These are phyloP conservation scores for Anser cygnoides DNA, from an alignment of 2,113 vertebrate species.

Conservation along the genomic window DNA sequence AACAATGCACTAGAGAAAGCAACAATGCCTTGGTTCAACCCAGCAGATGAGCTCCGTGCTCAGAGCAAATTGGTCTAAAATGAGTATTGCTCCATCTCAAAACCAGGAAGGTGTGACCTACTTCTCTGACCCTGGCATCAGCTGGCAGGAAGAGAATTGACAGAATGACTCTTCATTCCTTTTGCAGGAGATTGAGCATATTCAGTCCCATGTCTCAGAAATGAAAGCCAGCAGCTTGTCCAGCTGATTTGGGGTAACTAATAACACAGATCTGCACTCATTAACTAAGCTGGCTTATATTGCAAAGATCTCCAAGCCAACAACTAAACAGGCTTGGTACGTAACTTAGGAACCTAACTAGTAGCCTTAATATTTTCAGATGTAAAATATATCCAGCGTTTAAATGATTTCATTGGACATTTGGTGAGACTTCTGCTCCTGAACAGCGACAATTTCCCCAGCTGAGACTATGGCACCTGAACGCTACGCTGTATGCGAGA, in stretches of 20 bases:
- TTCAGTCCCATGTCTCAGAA: conserved; percentile 32
- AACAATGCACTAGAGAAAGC: conserved; percentile 72
- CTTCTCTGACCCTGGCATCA: conserved; percentile 63
- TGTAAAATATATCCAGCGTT: neutral
- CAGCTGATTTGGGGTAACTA: conserved; percentile 21
- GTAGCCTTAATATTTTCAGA: neutral
- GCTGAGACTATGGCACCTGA: neutral
- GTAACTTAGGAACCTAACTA: neutral
- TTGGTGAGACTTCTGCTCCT: neutral
- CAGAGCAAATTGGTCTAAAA: conserved; percentile 68
- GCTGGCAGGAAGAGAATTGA: conserved; percentile 59
- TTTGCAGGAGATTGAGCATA: neutral
- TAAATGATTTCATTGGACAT: neutral
- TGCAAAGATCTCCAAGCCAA: conserved; percentile 15
- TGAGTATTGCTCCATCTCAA: conserved; percentile 65
- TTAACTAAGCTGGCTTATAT: conserved; percentile 5
- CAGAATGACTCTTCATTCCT: neutral
- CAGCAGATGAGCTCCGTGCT: conserved; percentile 66
- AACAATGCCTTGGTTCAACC: conserved; percentile 65
- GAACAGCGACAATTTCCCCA: neutral
- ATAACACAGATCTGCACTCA: conserved; percentile 5
- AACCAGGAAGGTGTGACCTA: conserved; percentile 65
- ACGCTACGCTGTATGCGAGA: neutral
- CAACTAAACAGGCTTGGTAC: neutral
- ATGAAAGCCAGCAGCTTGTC: conserved; percentile 43